Percentiles rank a stretch among this genome's conserved stretches.
These are phyloP conservation scores for Eira barbara DNA, from an alignment of 2,113 vertebrate genomes.

Conservation along the genomic window DNA sequence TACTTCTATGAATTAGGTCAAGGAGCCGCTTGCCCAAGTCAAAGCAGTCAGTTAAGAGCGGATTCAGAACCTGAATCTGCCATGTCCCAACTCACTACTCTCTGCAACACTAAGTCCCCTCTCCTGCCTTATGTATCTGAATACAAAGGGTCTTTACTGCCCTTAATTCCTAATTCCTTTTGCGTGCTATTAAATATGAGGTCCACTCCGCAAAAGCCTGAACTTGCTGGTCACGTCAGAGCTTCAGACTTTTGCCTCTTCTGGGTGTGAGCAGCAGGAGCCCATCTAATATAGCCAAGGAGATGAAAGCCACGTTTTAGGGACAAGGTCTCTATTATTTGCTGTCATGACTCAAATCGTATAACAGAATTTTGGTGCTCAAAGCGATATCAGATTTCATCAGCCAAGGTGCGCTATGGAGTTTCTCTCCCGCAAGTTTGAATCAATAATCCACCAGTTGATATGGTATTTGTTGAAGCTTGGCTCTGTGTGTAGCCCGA, in stretches of 20 bases:
- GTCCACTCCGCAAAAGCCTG: neutral
- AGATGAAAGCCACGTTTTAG: neutral
- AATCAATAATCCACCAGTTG: neutral
- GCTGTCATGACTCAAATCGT: neutral
- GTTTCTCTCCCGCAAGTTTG: conserved; percentile 23
- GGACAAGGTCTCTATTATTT: neutral
- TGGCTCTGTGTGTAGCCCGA: neutral
- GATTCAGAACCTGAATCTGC: neutral
- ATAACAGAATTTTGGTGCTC: neutral
- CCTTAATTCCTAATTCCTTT: neutral
- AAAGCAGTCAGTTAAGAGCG: neutral
- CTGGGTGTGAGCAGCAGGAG: neutral
- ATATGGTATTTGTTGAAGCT: neutral
- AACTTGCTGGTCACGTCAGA: neutral
- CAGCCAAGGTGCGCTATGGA: neutral
- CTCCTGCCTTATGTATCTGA: neutral
- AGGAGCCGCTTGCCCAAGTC: neutral
- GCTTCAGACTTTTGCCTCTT: neutral
- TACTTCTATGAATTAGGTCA: neutral
- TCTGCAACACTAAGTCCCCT: neutral
- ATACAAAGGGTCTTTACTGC: neutral
- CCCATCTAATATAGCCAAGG: neutral
- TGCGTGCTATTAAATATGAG: neutral
- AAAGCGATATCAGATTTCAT: neutral
- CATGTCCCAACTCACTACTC: neutral